Conservation (phyloP, 2,797 vertebrate species). For the Hemibagrus guttatus region DNA sequence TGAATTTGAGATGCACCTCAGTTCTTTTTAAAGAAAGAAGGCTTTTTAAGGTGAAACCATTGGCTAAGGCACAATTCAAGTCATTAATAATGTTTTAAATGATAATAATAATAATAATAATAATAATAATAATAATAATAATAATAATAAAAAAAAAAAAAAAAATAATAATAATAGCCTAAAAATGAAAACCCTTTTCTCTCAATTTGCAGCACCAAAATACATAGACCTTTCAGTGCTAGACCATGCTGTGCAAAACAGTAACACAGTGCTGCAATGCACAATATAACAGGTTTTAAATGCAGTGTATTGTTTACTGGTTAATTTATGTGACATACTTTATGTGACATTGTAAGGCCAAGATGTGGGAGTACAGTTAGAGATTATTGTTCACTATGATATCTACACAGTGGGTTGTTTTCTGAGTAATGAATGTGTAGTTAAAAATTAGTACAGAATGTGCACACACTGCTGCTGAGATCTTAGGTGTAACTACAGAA, state of each 20-base stretch:
- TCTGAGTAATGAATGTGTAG: neutral
- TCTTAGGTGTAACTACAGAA: neutral
- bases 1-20: neutral
- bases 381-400: neutral
- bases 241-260: neutral
- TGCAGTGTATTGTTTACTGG: neutral
- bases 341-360: neutral
- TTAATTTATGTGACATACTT: neutral
- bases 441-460: neutral
- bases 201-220: neutral
- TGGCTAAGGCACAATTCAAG: neutral
- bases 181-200: neutral
- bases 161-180: neutral
- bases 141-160: too few relatives aligned
- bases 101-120: too few relatives aligned
- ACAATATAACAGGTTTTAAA: neutral
- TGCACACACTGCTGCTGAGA: neutral
- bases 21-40: neutral
- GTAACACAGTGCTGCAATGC: neutral
- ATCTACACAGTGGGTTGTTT: neutral
- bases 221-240: neutral
- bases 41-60: neutral
- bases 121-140: too few relatives aligned
- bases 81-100: neutral
- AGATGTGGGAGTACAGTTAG: neutral